Evolutionary conservation across 2,797 vertebrate genomes (phyloP).

Genomic region (Podarcis siculus): DNA sequence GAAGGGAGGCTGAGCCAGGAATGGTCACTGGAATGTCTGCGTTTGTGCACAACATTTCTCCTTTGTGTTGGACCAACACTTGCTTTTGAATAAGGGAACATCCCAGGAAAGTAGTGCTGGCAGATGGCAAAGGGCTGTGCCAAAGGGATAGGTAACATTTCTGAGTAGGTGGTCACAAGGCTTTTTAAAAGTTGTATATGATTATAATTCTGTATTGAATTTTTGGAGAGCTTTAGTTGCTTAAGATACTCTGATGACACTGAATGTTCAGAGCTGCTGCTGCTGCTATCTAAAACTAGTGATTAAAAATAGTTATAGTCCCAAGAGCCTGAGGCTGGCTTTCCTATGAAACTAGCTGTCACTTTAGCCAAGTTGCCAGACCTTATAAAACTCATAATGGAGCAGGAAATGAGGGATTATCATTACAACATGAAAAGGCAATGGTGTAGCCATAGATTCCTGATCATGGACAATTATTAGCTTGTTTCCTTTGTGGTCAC

Average conservation of each 20-base stretch:
- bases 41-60: neutral
- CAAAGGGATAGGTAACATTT: neutral
- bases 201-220: neutral
- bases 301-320: neutral
- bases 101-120: neutral
- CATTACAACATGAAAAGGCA: neutral
- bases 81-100: neutral
- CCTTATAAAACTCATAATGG: neutral
- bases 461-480: neutral
- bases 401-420: neutral
- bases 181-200: neutral
- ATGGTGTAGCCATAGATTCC: neutral
- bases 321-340: neutral
- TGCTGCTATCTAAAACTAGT: neutral
- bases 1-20: neutral
- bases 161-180: neutral
- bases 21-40: neutral
- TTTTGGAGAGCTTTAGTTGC: neutral
- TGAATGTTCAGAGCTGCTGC: neutral
- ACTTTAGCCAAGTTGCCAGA: neutral
- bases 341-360: neutral
- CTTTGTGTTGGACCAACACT: neutral
- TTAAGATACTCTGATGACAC: neutral
- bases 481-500: neutral
- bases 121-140: neutral